These are phyloP conservation scores for Hymenochirus boettgeri DNA, from an alignment of 2,113 vertebrate species.

Conservation along the genomic window DNA sequence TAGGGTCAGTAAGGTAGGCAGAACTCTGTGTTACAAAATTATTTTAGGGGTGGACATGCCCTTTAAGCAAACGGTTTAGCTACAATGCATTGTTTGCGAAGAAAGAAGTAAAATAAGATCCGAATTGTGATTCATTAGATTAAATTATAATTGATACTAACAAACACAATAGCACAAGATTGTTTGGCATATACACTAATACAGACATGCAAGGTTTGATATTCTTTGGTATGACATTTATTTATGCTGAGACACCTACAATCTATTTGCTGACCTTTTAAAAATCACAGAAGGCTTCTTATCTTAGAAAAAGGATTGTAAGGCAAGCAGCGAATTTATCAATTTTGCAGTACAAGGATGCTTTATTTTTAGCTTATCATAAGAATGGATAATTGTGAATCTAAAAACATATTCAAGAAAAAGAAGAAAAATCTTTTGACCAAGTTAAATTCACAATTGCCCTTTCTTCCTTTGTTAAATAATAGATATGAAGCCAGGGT, in stretches of 20 bases:
- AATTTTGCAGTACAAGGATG: conserved; percentile 9
- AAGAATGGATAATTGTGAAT: too few species aligned
- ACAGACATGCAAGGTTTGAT: conserved; percentile 21
- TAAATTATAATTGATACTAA: conserved; percentile 13
- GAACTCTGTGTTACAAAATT: too few species aligned
- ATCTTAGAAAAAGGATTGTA: conserved; percentile 22
- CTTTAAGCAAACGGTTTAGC: too few species aligned
- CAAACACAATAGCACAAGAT: not conserved
- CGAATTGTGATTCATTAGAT: conserved; percentile 11
- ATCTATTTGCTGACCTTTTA: conserved; percentile 27
- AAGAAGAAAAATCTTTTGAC: too few species aligned
- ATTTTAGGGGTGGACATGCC: too few species aligned
- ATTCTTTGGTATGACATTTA: conserved; percentile 16
- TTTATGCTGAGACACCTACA: conserved; percentile 13
- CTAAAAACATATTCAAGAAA: too few species aligned
- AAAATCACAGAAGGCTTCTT: conserved; percentile 21
- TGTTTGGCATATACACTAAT: conserved; percentile 2
- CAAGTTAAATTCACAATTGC: too few species aligned
- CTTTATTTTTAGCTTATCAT: not conserved
- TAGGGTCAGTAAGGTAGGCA: too few species aligned
- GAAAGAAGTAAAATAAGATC: too few species aligned
- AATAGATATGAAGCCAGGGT: too few species aligned
- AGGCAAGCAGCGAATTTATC: conserved; percentile 2
- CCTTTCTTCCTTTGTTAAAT: too few species aligned
- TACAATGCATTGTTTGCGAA: too few species aligned